Conservation (phyloP, 2,797 vertebrate species). For the Darevskia nairensis region DNA sequence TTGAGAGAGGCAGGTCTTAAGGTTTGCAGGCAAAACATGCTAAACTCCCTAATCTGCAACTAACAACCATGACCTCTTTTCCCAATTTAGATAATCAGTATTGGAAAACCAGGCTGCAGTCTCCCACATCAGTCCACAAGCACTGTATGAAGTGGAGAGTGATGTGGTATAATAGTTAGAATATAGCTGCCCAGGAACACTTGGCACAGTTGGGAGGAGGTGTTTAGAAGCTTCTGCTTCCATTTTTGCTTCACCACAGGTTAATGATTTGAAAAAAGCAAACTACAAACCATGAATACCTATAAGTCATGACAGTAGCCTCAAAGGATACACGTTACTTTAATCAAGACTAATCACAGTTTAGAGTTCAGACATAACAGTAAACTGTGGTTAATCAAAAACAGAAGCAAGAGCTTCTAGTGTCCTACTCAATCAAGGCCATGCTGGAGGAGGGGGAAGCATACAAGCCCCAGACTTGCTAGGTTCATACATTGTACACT, state of each 20-base stretch:
- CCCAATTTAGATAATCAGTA: not conserved
- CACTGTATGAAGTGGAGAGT: not conserved
- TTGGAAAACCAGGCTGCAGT: not conserved
- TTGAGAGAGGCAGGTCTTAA: no score
- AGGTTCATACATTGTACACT: no score
- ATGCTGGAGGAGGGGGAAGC: no score
- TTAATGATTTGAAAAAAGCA: not conserved
- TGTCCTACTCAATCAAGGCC: no score
- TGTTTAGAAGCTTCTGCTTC: no score
- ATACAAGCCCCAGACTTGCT: no score
- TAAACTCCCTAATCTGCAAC: not conserved
- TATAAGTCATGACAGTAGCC: not conserved
- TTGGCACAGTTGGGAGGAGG: no score
- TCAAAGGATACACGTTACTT: not conserved
- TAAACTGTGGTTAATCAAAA: no score
- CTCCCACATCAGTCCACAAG: not conserved
- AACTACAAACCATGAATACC: no score
- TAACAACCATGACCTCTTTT: not conserved
- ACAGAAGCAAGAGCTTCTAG: no score
- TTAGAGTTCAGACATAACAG: no score
- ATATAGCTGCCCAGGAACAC: no score
- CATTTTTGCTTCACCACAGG: not conserved
- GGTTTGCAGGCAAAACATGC: not conserved
- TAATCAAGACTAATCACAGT: not conserved
- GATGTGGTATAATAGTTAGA: not conserved